These are phyloP conservation scores for Engystomops pustulosus DNA, from an alignment of 2,113 vertebrate genomes.

Conservation along the genomic window DNA sequence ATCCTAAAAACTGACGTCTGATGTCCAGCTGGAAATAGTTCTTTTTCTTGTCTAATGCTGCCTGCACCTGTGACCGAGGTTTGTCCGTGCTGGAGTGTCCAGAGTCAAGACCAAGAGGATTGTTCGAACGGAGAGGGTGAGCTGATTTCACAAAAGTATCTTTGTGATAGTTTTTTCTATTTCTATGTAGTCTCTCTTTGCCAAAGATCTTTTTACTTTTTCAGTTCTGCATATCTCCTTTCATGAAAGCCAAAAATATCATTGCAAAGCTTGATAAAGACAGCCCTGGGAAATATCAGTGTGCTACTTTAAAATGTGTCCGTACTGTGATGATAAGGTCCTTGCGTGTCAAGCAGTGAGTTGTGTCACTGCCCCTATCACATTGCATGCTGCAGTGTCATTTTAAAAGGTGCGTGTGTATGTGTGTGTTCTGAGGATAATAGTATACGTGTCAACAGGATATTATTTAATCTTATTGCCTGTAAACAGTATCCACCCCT, in stretches of 20 bases:
- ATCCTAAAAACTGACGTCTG: no score
- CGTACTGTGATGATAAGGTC: constrained; percentile 49
- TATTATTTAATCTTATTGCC: constrained; percentile 47
- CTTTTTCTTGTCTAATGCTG: no score
- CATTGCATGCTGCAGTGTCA: constrained; percentile 58
- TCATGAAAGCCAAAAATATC: background rate
- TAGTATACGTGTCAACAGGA: constrained; percentile 53
- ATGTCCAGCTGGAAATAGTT: no score
- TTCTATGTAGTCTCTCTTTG: no score
- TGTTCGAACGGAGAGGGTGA: no score
- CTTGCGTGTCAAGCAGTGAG: constrained; percentile 49
- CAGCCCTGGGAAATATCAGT: background rate
- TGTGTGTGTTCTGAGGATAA: constrained; percentile 49
- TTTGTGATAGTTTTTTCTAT: no score
- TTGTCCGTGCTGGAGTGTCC: no score
- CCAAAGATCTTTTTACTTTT: no score
- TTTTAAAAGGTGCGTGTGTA: constrained; percentile 52
- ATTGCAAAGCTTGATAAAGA: background rate
- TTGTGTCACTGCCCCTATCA: constrained; percentile 49
- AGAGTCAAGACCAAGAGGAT: no score
- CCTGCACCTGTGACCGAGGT: no score
- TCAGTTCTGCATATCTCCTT: no score
- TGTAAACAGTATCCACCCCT: constrained; percentile 47
- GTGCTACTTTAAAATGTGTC: background rate
- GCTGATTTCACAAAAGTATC: no score